Evolutionary conservation across 2,888 invertebrate species (phyloP).

Genomic region (Flexamia atlantica): DNA sequence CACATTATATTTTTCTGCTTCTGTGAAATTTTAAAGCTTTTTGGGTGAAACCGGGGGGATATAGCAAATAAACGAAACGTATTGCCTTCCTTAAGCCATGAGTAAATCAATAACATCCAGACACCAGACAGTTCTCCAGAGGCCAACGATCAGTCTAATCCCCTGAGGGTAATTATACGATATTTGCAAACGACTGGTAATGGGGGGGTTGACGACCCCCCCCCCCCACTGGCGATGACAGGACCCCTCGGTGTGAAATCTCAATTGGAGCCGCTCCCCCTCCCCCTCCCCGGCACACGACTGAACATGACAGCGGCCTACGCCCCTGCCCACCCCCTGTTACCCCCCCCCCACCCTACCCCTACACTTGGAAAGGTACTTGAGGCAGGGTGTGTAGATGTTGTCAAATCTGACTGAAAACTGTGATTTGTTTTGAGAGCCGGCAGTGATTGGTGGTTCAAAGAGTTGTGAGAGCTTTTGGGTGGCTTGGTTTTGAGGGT

Average conservation of each 20-base stretch:
- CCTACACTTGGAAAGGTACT: neutral
- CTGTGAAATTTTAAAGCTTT: too few species aligned
- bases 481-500: neutral
- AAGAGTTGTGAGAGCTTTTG: neutral
- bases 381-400: neutral
- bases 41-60: too few species aligned
- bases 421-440: neutral
- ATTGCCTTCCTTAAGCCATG: too few species aligned
- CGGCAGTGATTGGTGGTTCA: neutral
- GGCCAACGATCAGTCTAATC: neutral
- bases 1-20: too few species aligned
- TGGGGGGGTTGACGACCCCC: neutral
- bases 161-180: conserved; percentile 37
- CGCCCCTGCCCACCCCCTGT: conserved; percentile 4
- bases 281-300: conserved; percentile 21
- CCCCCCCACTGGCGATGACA: conserved; percentile 35
- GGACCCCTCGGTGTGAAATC: conserved; percentile 61
- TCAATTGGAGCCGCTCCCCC: conserved; percentile 51
- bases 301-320: neutral
- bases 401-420: neutral
- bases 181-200: conserved; percentile 37
- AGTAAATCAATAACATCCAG: too few species aligned
- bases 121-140: too few species aligned
- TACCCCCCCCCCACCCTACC: too few species aligned
- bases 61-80: too few species aligned